Evolutionary conservation across 2,888 invertebrate species (phyloP).

Genomic region (Iselma pallidipennis): DNA sequence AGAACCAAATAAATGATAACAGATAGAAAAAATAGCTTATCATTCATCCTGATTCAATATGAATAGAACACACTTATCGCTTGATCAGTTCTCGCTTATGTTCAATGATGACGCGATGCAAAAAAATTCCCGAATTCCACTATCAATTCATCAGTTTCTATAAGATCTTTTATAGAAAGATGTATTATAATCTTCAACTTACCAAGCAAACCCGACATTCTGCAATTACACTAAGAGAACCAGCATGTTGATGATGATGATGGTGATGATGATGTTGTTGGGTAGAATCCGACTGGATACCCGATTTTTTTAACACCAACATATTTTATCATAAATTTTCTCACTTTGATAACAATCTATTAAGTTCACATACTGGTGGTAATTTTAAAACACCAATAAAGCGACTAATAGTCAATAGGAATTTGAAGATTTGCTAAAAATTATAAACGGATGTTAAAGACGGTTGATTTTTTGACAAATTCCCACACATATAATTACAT

Average conservation of each 20-base stretch:
- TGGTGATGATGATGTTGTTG: constrained; percentile 23
- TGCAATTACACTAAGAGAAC: constrained; percentile 34
- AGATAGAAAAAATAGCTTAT: no score
- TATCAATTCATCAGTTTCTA: neutral
- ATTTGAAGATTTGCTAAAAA: constrained; percentile 1
- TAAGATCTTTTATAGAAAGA: neutral
- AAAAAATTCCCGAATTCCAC: neutral
- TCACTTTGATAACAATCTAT: constrained; percentile 4
- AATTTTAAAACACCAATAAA: no score
- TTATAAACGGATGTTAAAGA: neutral
- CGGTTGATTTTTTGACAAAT: constrained; percentile 11
- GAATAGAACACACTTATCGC: no score
- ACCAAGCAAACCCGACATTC: constrained; percentile 32
- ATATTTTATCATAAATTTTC: constrained; percentile 19
- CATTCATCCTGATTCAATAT: no score
- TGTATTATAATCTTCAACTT: neutral
- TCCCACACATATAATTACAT: no score
- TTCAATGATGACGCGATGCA: no score
- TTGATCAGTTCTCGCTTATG: no score
- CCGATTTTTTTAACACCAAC: constrained; percentile 45
- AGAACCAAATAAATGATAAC: no score
- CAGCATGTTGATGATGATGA: constrained; percentile 30
- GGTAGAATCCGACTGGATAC: constrained; percentile 35
- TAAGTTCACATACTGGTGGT: constrained; percentile 11
- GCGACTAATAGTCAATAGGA: neutral